phyloP scores from a whole-genome alignment of 2,888 invertebrate species.

The Drosophila ezoana region DNA sequence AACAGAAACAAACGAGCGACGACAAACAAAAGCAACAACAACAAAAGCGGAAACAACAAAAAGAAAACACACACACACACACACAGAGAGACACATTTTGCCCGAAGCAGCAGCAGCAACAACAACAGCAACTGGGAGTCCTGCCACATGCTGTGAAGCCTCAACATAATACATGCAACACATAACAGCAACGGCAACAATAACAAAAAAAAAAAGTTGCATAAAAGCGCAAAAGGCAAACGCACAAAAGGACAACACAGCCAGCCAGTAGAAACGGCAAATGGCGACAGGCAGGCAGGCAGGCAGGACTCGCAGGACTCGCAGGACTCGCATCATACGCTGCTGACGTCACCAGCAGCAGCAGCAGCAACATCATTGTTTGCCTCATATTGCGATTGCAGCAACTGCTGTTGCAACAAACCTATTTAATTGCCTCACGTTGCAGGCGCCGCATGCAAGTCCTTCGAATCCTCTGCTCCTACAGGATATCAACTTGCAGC shows the following conservation, averaged over 20 bases:
- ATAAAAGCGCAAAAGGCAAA: constrained; percentile 61
- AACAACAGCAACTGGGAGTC: constrained; percentile 45
- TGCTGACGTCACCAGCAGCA: constrained; percentile 12
- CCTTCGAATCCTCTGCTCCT: constrained; percentile 22
- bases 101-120: constrained; percentile 43
- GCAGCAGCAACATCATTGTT: constrained; percentile 59
- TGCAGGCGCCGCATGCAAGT: constrained; percentile 28
- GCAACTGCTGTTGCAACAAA: constrained; percentile 35
- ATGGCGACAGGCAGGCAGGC: constrained; percentile 1
- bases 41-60: constrained; percentile 29
- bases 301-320: neutral
- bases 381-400: constrained; percentile 47
- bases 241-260: constrained; percentile 55
- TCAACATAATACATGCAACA: constrained; percentile 61
- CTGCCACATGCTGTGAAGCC: constrained; percentile 68
- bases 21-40: constrained; percentile 50
- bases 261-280: neutral
- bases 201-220: constrained; percentile 37
- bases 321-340: constrained; percentile 3
- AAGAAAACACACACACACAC: constrained; percentile 26
- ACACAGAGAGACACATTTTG: constrained; percentile 31
- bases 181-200: constrained; percentile 33
- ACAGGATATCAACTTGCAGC: constrained; percentile 32
- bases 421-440: constrained; percentile 60
- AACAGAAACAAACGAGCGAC: constrained; percentile 56